Evolutionary conservation across 2,888 invertebrate genomes (phyloP), one percentile per base, ranked within the genome.

Genomic region (Macrophya annulata): DNA sequence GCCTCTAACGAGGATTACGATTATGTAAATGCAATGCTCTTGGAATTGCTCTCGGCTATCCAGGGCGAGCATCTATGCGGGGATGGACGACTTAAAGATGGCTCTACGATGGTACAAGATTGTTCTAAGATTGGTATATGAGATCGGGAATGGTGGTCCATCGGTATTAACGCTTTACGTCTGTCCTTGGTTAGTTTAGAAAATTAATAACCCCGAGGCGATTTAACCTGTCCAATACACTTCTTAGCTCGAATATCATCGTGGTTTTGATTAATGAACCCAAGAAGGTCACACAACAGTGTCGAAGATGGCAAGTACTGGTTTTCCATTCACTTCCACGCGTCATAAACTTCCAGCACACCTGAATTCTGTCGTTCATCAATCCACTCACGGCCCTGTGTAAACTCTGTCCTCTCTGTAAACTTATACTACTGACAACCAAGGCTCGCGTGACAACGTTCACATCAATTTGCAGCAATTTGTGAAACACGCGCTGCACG

Each of bases 11-110:
- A 90, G 91, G 90, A 91, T 91, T 91, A 91, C 89, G 89, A 91
- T 92, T 92, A 92, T 92, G 92, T 89, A 92, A 92, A 92, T 92
- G 91, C 90, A 90, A 89, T 88, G 89, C 88, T 90, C 91, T 91
- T 88, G 88, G 86, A 83, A 83, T 83, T 83, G 83, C 83, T 68
- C 71, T 45, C 48, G 83, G 68, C 71, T 83, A 83, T 83, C 83
- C 68, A 21, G n/a, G 37, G 68, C 83, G 25, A 65, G 83, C 68
- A 83, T 83, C 83, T 83, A 83, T 31, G 71, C 83, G 83, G 68
- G 83, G 48, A 83, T 31, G 48, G 83, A 68, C 71, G 68, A 31
- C 81, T 62, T 62, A 62, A 81, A 62, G 81, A 81, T 81, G 43
- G 37, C 81, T 81, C 81, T 62, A 37, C 43, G 59, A 59, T 9